phyloP scores from a whole-genome alignment of 2,113 vertebrate species.

The Cephalophus harveyi region DNA sequence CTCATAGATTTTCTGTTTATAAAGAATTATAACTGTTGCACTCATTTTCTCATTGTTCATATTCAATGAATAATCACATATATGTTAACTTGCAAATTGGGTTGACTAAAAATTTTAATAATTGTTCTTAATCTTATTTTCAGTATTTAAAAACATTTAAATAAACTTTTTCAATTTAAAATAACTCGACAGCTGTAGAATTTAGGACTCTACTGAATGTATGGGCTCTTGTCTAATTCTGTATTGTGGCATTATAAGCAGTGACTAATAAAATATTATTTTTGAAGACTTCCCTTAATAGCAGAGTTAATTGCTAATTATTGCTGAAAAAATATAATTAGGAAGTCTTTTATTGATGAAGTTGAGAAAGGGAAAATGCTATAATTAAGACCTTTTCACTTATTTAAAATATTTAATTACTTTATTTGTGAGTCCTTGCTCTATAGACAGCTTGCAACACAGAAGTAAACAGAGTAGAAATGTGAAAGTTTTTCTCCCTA shows the following conservation, averaged over 20 bases:
- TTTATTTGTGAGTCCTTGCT: neutral
- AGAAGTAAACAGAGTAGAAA: neutral
- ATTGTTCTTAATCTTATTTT: constrained; percentile 2
- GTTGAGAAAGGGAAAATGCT: neutral
- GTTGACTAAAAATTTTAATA: neutral
- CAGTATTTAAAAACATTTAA: constrained; percentile 16
- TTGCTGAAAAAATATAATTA: neutral
- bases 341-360: constrained; percentile 1
- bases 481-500: neutral
- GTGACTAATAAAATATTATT: neutral
- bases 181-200: neutral
- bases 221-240: neutral
- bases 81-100: neutral
- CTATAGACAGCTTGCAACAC: neutral
- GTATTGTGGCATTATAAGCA: neutral
- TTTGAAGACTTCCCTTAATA: neutral
- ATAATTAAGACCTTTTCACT: neutral
- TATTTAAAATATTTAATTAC: constrained; percentile 28
- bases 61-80: neutral
- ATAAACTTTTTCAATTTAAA: neutral
- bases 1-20: neutral
- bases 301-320: neutral
- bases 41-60: neutral
- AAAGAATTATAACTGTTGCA: neutral
- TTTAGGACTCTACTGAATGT: neutral